A percentile compares a stretch with the other conserved stretches of the same genome.
phyloP scores from a whole-genome alignment of 2,888 invertebrate genomes.

The Acleris emargana region DNA sequence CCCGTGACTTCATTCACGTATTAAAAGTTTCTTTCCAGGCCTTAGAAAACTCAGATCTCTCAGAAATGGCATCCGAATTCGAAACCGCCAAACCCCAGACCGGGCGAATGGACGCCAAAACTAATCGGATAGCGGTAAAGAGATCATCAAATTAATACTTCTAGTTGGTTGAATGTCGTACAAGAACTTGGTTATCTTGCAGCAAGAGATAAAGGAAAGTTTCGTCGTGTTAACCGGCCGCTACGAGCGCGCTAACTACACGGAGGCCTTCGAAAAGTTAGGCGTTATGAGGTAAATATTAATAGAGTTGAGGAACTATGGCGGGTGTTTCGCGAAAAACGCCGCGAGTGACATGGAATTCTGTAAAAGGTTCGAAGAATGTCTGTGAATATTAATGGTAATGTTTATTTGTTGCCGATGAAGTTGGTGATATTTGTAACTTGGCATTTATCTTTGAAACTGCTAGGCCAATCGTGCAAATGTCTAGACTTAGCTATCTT shows the following conservation, averaged over 20 bases:
- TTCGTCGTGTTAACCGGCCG: constrained; percentile 61
- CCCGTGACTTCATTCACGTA: no score
- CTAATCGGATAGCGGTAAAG: constrained; percentile 68
- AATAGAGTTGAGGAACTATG: constrained; percentile 5
- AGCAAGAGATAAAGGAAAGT: constrained; percentile 80
- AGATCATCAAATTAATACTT: constrained; percentile 38
- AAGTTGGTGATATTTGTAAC: no score
- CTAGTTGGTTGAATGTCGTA: constrained; percentile 20
- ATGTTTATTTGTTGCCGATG: no score
- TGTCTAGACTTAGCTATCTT: no score
- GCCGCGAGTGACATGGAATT: no score
- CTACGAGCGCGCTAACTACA: constrained; percentile 54
- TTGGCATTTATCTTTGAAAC: no score
- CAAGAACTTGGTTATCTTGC: constrained; percentile 48
- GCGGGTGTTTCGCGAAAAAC: not conserved
- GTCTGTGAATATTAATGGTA: no score
- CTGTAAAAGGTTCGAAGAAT: no score
- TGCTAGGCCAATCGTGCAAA: no score
- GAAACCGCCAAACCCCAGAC: constrained; percentile 67
- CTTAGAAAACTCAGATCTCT: constrained; percentile 54
- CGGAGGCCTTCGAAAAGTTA: constrained; percentile 60
- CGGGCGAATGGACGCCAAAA: constrained; percentile 65
- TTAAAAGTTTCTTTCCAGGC: constrained; percentile 46
- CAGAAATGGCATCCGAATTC: constrained; percentile 48
- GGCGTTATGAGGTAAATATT: constrained; percentile 66